These are phyloP conservation scores for Formica exsecta DNA, from an alignment of 1,140 invertebrate species.

Conservation along the genomic window DNA sequence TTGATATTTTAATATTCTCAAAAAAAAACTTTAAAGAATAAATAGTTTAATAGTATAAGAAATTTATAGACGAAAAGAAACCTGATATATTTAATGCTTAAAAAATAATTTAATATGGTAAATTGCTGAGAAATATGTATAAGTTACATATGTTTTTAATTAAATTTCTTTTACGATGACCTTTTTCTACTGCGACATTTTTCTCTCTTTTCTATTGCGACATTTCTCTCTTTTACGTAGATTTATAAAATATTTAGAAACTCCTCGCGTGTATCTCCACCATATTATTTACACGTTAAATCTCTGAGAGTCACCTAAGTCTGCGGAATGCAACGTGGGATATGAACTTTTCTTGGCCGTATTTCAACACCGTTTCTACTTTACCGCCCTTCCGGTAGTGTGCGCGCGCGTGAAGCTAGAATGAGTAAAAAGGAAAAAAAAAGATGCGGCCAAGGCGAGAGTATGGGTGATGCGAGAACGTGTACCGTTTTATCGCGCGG, in stretches of 20 bases:
- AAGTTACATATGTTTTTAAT: conserved; percentile 27
- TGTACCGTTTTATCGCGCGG: conserved; percentile 81
- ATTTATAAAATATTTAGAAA: conserved; percentile 34
- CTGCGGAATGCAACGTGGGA: conserved; percentile 47
- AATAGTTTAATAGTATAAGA: not conserved
- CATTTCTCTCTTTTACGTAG: not conserved
- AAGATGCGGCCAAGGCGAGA: conserved; percentile 64
- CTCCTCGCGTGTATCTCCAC: not conserved
- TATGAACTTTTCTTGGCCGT: conserved; percentile 77
- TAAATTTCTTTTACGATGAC: conserved; percentile 39
- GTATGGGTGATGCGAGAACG: conserved; percentile 67
- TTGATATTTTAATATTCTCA: not conserved
- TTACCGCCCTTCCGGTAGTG: conserved; percentile 66
- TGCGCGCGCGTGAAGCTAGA: conserved; percentile 69
- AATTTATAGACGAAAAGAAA: not conserved
- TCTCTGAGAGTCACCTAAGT: conserved; percentile 68
- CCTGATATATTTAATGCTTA: not conserved
- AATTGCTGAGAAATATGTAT: not conserved
- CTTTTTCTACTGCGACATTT: conserved; percentile 9
- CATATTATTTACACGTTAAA: conserved; percentile 55
- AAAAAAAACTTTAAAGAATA: not conserved
- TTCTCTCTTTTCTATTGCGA: conserved; percentile 1
- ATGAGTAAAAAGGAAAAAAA: conserved; percentile 64
- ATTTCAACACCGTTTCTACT: conserved; percentile 75
- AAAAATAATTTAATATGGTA: not conserved